Evolutionary conservation across 2,113 vertebrate species (phyloP), one percentile per base, ranked within the genome.

Genomic region (Triplophysa siluroides): DNA sequence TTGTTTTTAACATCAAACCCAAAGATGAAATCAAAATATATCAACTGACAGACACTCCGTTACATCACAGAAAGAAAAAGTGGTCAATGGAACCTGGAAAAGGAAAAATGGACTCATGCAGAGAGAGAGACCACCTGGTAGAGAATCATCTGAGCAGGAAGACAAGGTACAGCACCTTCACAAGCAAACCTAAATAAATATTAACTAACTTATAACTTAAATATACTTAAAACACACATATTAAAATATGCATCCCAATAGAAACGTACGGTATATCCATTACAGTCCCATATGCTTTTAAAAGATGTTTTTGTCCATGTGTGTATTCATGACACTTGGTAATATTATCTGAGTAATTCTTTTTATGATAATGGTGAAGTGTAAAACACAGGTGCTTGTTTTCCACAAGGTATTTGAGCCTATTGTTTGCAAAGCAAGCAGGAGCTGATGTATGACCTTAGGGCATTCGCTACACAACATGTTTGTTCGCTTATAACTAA

Each of bases 21-120:
- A 62, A 24, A 16, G 13, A 54, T 54, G 19, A 19, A 16, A 54
- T 2, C 16, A 3, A 50, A 19, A 52, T 19, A 52, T 5, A 7
- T 52, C 11, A 47, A 8, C 23, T 64, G 54, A 72, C 21, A 2
- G 45, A 3, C 3, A 9, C 13, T 41, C 9, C 60, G 21, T 47
- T 71, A 56, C 70, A 58, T 76, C 76, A 29, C 84, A 93, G 90
- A 70, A 84, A 4, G 85, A 84, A 50, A 88, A 86, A 70, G 50
- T 83, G 61, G 85, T 79, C 79, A 89, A 72, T 11, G 83, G 82
- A 24, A 23, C 84, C 1, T 87, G 86, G 88, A 91, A 87, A 86
- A 92, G 87, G 85, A 93, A 83, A 79, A 93, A 93, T 73, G 92
- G 91, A 65, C 82, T 93, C 75, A 89, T 91, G 83, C 87, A 87